A percentile compares a stretch with the other conserved stretches of the same genome.
phyloP scores from a whole-genome alignment of 2,888 invertebrate genomes.

The Chrysomela aeneicollis region DNA sequence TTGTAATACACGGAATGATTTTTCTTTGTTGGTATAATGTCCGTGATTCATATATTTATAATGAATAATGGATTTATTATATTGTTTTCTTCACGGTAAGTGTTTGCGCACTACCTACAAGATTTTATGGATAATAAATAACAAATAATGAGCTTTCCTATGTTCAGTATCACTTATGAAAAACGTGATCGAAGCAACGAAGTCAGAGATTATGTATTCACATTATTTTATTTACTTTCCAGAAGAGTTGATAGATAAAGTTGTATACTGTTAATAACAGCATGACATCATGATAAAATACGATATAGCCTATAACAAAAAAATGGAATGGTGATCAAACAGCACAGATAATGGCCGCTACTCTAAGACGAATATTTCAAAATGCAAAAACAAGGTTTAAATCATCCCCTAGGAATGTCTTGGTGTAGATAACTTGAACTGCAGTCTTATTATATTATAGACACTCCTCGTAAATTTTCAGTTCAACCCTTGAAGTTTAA shows the following conservation, averaged over 20 bases:
- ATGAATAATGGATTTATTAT: conserved; percentile 7
- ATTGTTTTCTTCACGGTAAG: neutral
- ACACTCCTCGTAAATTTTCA: too few species aligned
- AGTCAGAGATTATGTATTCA: neutral
- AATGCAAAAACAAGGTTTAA: too few species aligned
- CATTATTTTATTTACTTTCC: neutral
- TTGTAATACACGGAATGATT: neutral
- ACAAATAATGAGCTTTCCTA: neutral
- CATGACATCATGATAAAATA: neutral
- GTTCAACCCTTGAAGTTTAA: too few species aligned
- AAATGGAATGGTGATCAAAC: too few species aligned
- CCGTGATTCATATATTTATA: conserved; percentile 5
- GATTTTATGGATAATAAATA: neutral
- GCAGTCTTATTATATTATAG: too few species aligned
- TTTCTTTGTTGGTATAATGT: neutral
- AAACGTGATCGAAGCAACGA: neutral
- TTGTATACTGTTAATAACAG: neutral
- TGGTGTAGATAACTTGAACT: too few species aligned
- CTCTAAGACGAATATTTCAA: too few species aligned
- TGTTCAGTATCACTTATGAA: neutral
- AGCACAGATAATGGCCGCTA: too few species aligned
- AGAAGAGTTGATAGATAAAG: neutral
- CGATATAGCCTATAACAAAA: neutral
- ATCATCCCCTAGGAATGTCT: too few species aligned
- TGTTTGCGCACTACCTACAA: neutral